A percentile compares a stretch with the other conserved stretches of the same genome.
phyloP scores from a whole-genome alignment of 2,113 vertebrate genomes.

The Ammodytes dubius region DNA sequence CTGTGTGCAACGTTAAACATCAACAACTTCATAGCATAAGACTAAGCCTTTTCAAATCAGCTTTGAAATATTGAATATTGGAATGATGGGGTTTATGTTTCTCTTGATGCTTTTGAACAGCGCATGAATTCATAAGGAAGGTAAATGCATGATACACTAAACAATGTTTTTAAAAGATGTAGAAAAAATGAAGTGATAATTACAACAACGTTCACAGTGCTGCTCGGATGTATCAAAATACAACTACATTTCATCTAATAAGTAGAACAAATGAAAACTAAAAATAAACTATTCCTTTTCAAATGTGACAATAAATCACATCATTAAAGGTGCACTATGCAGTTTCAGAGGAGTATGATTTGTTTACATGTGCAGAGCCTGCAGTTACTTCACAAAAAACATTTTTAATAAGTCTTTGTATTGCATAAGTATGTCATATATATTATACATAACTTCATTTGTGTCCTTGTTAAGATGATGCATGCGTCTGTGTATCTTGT shows the following conservation, averaged over 20 bases:
- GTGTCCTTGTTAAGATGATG: too few relatives aligned
- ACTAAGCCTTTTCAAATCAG: neutral
- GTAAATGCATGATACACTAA: neutral
- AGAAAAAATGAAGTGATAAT: neutral
- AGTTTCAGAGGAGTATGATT: too few relatives aligned
- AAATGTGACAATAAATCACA: neutral
- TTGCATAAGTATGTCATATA: too few relatives aligned
- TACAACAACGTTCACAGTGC: too few relatives aligned
- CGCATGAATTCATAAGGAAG: neutral
- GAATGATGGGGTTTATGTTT: neutral
- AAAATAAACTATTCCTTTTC: neutral
- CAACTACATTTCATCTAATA: neutral
- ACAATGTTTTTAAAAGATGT: neutral
- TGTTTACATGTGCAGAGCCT: too few relatives aligned
- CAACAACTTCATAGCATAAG: neutral
- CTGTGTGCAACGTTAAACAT: neutral
- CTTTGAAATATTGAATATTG: neutral
- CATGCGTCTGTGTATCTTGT: too few relatives aligned
- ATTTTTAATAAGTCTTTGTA: too few relatives aligned
- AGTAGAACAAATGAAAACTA: neutral
- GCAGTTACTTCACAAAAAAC: too few relatives aligned
- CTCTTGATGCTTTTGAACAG: neutral
- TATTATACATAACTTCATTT: too few relatives aligned
- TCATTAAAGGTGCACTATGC: neutral
- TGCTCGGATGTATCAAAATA: too few relatives aligned